Percentiles rank a stretch among this genome's conserved stretches.
phyloP scores from a whole-genome alignment of 2,888 invertebrate genomes.

The Acrocera orbiculus region DNA sequence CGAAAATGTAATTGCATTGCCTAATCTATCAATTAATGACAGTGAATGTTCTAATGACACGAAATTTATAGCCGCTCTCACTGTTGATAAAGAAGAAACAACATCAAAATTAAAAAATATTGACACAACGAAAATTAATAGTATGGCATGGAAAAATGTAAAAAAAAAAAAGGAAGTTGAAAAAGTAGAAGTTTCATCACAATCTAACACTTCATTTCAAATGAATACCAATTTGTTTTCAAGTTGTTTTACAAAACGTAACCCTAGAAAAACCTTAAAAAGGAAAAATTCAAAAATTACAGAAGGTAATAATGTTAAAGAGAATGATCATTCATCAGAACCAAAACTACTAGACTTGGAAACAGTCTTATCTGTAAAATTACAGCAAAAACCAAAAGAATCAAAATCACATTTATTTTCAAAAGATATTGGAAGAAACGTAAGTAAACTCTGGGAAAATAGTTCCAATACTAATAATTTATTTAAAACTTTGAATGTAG shows the following conservation, averaged over 20 bases:
- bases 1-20: no score
- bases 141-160: conserved; percentile 18
- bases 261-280: conserved; percentile 53
- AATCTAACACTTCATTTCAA: conserved; percentile 21
- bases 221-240: conserved; percentile 51
- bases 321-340: conserved; percentile 4
- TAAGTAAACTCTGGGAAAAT: not conserved
- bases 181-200: conserved; percentile 14
- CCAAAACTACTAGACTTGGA: conserved; percentile 26
- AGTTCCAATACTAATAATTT: no score
- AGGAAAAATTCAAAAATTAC: conserved; percentile 15
- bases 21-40: no score
- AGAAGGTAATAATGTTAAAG: conserved; percentile 14
- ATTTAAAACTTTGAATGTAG: no score
- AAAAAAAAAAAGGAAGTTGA: conserved; percentile 22
- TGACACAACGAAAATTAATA: conserved; percentile 12
- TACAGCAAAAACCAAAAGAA: conserved; percentile 21
- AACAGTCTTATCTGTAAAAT: conserved; percentile 21
- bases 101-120: not conserved
- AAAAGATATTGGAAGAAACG: not conserved
- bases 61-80: conserved; percentile 1
- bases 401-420: conserved; percentile 2
- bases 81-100: not conserved
- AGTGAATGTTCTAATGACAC: not conserved
- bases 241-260: conserved; percentile 50